Conservation (phyloP, 2,888 invertebrate species). For the Venusia cambrica region DNA sequence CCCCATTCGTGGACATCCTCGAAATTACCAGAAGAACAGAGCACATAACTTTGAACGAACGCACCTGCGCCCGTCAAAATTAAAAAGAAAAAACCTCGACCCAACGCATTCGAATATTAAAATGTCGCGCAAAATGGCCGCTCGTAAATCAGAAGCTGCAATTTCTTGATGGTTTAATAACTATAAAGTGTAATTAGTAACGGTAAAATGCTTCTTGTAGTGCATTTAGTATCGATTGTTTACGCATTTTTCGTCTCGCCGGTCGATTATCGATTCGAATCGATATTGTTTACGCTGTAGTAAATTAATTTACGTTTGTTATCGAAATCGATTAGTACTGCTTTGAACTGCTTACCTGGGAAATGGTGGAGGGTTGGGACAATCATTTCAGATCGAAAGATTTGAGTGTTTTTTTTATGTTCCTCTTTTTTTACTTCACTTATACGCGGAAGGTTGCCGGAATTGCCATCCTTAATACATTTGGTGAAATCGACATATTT, state of each 20-base stretch:
- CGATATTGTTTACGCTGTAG: constrained; percentile 37
- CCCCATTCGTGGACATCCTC: constrained; percentile 51
- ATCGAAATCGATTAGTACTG: constrained; percentile 57
- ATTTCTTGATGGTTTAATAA: constrained; percentile 70
- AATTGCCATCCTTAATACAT: constrained; percentile 22
- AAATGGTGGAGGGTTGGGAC: constrained; percentile 16
- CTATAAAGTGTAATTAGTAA: constrained; percentile 74
- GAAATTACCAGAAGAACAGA: constrained; percentile 48
- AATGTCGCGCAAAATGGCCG: constrained; percentile 71
- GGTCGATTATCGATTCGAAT: constrained; percentile 40
- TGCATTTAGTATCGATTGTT: constrained; percentile 57
- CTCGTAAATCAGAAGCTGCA: constrained; percentile 69
- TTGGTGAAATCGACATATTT: constrained; percentile 19
- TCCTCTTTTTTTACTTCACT: constrained; percentile 18
- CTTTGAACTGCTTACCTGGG: constrained; percentile 28
- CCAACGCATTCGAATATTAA: constrained; percentile 66
- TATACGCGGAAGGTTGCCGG: constrained; percentile 32
- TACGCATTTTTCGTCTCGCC: constrained; percentile 51
- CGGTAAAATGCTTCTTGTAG: constrained; percentile 52
- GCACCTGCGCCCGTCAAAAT: constrained; percentile 67
- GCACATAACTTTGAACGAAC: constrained; percentile 49
- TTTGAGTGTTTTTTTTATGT: constrained; percentile 16
- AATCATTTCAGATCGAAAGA: constrained; percentile 22
- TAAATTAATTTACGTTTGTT: constrained; percentile 43
- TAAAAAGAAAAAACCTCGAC: constrained; percentile 55